Evolutionary conservation across 2,113 vertebrate genomes (phyloP).

Genomic region (Epinephelus fuscoguttatus): DNA sequence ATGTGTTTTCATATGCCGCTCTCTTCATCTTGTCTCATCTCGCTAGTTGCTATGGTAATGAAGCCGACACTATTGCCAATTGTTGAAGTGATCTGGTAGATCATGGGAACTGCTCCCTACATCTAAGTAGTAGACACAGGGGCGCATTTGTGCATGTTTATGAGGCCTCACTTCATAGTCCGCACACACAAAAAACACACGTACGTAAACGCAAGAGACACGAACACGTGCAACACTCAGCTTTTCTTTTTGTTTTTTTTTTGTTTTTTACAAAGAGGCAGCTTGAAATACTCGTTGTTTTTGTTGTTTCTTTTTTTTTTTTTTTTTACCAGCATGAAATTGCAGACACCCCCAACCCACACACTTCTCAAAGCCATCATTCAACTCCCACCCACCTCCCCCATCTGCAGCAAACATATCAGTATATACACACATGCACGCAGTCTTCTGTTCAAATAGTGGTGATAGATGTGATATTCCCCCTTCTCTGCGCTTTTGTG

Average conservation of each 20-base stretch:
- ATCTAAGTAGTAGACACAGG: slow-evolving; percentile 61
- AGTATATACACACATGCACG: slow-evolving; percentile 72
- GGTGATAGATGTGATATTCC: slow-evolving; percentile 79
- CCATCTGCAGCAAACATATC: slow-evolving; percentile 80
- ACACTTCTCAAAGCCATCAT: slow-evolving; percentile 83
- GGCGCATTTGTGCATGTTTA: slow-evolving; percentile 53
- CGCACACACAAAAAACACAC: slow-evolving; percentile 18
- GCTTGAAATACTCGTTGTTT: slow-evolving; percentile 68
- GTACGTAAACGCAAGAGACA: slow-evolving; percentile 29
- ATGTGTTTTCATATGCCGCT: slow-evolving; percentile 64
- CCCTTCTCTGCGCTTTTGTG: slow-evolving; percentile 26
- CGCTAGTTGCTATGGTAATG: slow-evolving; percentile 85
- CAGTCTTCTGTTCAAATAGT: slow-evolving; percentile 79
- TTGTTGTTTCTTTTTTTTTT: slow-evolving; percentile 68
- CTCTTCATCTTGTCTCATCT: slow-evolving; percentile 73
- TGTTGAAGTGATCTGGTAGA: slow-evolving; percentile 81
- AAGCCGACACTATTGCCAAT: slow-evolving; percentile 80
- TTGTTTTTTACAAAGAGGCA: slow-evolving; percentile 61
- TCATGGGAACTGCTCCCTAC: slow-evolving; percentile 65
- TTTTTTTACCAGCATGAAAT: slow-evolving; percentile 74
- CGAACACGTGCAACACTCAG: slow-evolving; percentile 22
- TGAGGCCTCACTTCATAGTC: slow-evolving; percentile 25
- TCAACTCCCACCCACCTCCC: slow-evolving; percentile 80
- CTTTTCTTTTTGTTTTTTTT: slow-evolving; percentile 23
- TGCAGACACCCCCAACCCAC: slow-evolving; percentile 85